Evolutionary conservation across 2,888 invertebrate genomes (phyloP).

Genomic region (Mystacides longicornis): DNA sequence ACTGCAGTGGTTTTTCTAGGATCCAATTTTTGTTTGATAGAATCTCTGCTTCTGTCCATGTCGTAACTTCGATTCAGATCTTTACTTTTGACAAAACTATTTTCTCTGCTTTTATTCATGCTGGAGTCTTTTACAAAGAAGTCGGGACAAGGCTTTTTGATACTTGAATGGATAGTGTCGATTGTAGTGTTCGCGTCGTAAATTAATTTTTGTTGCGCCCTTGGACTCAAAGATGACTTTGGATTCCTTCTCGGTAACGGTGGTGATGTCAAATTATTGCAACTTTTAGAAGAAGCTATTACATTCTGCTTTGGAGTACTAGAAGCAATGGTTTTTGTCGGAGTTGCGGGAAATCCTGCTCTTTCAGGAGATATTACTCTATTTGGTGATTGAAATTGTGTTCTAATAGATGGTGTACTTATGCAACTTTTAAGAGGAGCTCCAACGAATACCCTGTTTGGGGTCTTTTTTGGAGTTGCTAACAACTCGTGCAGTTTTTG

Average conservation of each 20-base stretch:
- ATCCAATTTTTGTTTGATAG: conserved; percentile 21
- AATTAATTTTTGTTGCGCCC: conserved; percentile 52
- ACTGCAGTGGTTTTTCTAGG: conserved; percentile 44
- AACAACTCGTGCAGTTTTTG: conserved; percentile 69
- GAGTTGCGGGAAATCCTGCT: conserved; percentile 32
- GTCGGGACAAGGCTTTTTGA: conserved; percentile 32
- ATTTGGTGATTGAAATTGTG: conserved; percentile 31
- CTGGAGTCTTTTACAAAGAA: conserved; percentile 38
- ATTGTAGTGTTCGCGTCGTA: conserved; percentile 34
- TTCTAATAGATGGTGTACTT: conserved; percentile 46
- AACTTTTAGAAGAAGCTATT: conserved; percentile 45
- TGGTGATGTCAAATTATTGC: conserved; percentile 37
- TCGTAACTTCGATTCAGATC: conserved; percentile 32
- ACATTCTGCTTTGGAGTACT: conserved; percentile 40
- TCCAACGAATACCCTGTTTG: conserved; percentile 28
- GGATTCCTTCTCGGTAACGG: conserved; percentile 27
- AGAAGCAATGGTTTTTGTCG: conserved; percentile 34
- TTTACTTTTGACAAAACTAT: conserved; percentile 29
- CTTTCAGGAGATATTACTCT: conserved; percentile 28
- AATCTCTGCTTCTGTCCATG: conserved; percentile 16
- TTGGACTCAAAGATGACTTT: conserved; percentile 39
- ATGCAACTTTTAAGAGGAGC: conserved; percentile 38
- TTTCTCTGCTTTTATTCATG: conserved; percentile 34
- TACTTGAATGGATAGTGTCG: conserved; percentile 6
- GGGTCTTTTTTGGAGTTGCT: conserved; percentile 61